A percentile compares a stretch with the other conserved stretches of the same genome.
Evolutionary conservation across 92 coral and sea anemone species (phyloP).

Genomic region (Zoanthus solanderi): DNA sequence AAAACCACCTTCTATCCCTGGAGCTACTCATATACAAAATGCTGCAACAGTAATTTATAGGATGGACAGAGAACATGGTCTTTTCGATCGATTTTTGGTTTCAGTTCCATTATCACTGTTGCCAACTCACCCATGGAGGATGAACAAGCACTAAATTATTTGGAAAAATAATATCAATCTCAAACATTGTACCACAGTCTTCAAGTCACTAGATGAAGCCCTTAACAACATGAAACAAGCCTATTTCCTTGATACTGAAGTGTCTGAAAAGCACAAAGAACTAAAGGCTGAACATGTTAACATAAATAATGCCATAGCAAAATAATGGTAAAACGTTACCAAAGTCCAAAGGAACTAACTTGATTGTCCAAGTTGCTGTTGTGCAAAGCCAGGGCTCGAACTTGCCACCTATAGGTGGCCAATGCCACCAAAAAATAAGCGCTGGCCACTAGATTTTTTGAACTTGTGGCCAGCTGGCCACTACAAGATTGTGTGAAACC

Average conservation of each 20-base stretch:
- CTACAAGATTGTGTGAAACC: too few relatives aligned
- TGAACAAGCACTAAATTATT: slow-evolving; percentile 15
- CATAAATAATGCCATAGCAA: slow-evolving; percentile 47
- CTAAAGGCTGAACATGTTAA: slow-evolving; percentile 51
- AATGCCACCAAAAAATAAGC: too few relatives aligned
- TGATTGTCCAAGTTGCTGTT: slow-evolving; percentile 38
- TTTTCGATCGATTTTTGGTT: slow-evolving; percentile 25
- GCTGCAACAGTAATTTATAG: slow-evolving; percentile 16
- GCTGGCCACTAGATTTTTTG: too few relatives aligned
- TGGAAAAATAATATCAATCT: background rate
- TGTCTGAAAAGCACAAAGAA: slow-evolving; percentile 31
- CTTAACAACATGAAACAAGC: slow-evolving; percentile 6
- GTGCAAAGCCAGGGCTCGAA: background rate
- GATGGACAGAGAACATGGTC: slow-evolving; percentile 28
- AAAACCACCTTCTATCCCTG: slow-evolving; percentile 34
- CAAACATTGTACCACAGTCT: slow-evolving; percentile 18
- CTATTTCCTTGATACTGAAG: slow-evolving; percentile 13
- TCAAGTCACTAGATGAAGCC: slow-evolving; percentile 10
- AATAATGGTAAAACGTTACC: slow-evolving; percentile 42
- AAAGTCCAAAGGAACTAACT: slow-evolving; percentile 48
- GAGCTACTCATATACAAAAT: slow-evolving; percentile 48
- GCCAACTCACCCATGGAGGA: slow-evolving; percentile 18
- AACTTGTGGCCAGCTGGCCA: too few relatives aligned
- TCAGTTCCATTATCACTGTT: slow-evolving; percentile 21
- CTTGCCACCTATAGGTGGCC: too few relatives aligned